phyloP scores from a whole-genome alignment of 2,797 vertebrate genomes.

The Malacoraja senta region DNA sequence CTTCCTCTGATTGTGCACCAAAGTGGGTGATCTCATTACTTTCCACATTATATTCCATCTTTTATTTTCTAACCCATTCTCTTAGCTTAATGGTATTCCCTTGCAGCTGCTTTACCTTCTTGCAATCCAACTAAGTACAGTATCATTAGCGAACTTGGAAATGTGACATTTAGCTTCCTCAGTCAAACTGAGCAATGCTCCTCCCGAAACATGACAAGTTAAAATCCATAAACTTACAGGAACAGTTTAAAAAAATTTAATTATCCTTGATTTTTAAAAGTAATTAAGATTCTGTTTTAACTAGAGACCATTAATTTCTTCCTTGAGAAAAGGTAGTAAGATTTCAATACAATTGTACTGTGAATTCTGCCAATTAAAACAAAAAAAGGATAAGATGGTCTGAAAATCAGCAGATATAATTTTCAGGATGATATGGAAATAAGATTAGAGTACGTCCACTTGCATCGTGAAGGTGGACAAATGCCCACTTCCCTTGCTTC shows the following conservation, averaged over 20 bases:
- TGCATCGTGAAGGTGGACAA: background rate
- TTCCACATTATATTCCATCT: too few species aligned
- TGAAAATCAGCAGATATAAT: background rate
- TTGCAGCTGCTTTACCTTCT: too few species aligned
- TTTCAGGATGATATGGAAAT: background rate
- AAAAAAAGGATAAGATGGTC: background rate
- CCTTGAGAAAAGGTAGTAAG: background rate
- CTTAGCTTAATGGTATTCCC: too few species aligned
- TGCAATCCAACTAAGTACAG: too few species aligned
- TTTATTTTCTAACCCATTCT: too few species aligned
- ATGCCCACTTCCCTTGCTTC: background rate
- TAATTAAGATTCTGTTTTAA: background rate
- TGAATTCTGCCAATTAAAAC: background rate
- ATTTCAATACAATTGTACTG: background rate
- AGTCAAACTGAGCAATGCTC: background rate
- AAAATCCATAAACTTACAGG: background rate
- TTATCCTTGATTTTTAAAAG: background rate
- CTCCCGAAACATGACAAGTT: background rate
- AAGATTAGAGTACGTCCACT: background rate
- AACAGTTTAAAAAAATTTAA: background rate
- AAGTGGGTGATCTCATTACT: too few species aligned
- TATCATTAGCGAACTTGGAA: too few species aligned
- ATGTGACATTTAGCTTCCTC: too few species aligned
- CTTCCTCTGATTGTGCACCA: too few species aligned
- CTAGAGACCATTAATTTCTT: background rate